phyloP scores from a whole-genome alignment of 2,113 vertebrate species.

The Tupaia chinensis region DNA sequence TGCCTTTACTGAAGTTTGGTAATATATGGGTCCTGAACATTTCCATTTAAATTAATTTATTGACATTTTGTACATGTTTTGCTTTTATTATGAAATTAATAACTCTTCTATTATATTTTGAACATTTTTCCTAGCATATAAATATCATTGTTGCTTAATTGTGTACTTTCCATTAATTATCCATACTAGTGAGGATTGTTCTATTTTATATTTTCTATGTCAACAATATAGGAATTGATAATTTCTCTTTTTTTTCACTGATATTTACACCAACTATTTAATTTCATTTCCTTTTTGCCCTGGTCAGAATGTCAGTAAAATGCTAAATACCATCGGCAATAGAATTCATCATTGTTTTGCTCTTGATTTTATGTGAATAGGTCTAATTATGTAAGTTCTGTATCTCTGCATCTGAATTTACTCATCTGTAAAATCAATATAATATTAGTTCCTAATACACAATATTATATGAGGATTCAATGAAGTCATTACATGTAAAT shows the following conservation, averaged over 20 bases:
- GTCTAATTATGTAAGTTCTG: neutral
- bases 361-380: neutral
- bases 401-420: neutral
- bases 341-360: neutral
- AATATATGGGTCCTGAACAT: neutral
- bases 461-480: neutral
- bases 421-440: neutral
- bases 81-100: neutral
- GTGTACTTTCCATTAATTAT: neutral
- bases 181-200: neutral
- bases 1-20: neutral
- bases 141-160: neutral
- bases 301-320: neutral
- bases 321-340: neutral
- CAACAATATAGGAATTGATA: neutral
- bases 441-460: neutral
- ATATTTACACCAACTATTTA: neutral
- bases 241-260: neutral
- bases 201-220: neutral
- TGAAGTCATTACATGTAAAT: neutral
- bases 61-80: neutral
- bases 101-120: slow-evolving; percentile 1
- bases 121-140: neutral
- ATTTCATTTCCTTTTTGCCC: neutral
- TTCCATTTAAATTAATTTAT: neutral